A percentile compares a stretch with the other conserved stretches of the same genome.
Conservation (phyloP, 2,888 invertebrate species). For the Dasypolia templi region DNA sequence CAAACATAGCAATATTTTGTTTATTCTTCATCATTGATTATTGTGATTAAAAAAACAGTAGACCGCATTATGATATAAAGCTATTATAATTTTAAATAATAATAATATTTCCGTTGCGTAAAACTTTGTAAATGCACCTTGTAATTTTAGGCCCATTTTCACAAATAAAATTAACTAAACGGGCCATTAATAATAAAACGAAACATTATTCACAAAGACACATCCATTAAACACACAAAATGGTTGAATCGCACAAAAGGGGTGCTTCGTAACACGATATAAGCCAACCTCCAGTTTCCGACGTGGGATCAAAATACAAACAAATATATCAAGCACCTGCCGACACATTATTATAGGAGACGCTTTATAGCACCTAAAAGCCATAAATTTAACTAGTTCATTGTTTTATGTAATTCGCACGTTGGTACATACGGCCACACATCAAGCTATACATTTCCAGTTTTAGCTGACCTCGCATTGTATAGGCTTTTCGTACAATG, state of each 20-base stretch:
- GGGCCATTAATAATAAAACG: slow-evolving; percentile 46
- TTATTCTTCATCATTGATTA: background rate
- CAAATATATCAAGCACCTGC: slow-evolving; percentile 63
- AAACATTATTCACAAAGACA: slow-evolving; percentile 57
- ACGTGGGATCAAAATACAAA: slow-evolving; percentile 65
- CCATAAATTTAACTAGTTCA: slow-evolving; percentile 66
- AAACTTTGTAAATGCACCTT: background rate
- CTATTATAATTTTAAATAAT: too few relatives aligned
- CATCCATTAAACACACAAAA: slow-evolving; percentile 48
- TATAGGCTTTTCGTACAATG: too few relatives aligned
- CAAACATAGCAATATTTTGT: background rate
- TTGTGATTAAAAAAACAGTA: slow-evolving; percentile 5
- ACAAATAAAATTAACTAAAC: slow-evolving; percentile 32
- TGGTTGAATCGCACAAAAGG: slow-evolving; percentile 57
- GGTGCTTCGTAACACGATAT: slow-evolving; percentile 46
- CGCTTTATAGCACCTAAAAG: slow-evolving; percentile 61
- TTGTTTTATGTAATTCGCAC: slow-evolving; percentile 63
- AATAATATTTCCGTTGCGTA: background rate
- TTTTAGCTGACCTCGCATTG: too few relatives aligned
- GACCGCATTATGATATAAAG: too few relatives aligned
- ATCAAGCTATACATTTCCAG: too few relatives aligned
- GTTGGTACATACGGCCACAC: too few relatives aligned
- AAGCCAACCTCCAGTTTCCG: slow-evolving; percentile 49
- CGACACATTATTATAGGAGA: slow-evolving; percentile 59
- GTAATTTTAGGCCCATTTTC: slow-evolving; percentile 7